Percentiles rank a stretch among this genome's conserved stretches.
Conservation (phyloP, 2,113 vertebrate species). For the Bos javanicus region DNA sequence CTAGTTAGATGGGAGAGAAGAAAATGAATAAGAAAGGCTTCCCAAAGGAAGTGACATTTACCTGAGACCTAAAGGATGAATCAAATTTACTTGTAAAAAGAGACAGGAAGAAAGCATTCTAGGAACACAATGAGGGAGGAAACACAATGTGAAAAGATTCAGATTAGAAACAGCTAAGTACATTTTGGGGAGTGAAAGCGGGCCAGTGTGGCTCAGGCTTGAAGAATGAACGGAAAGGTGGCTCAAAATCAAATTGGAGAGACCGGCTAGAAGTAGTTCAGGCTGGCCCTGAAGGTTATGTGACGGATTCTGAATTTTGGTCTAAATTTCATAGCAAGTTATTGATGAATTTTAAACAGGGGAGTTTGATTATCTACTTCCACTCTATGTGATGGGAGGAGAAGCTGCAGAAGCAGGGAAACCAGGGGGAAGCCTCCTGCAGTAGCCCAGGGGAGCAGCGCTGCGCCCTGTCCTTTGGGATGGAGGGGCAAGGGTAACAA, state of each 20-base stretch:
- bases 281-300: background rate
- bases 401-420: background rate
- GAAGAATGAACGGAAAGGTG: background rate
- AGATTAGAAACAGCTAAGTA: background rate
- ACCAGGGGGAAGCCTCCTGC: background rate
- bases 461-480: background rate
- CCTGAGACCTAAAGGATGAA: background rate
- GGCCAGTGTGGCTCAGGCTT: background rate
- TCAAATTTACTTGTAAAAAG: background rate
- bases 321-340: background rate
- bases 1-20: background rate
- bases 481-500: rapidly evolving
- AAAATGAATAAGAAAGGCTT: background rate
- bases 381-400: background rate
- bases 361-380: background rate
- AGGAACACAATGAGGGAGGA: background rate
- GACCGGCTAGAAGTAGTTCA: background rate
- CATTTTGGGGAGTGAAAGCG: background rate
- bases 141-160: background rate
- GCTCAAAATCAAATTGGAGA: background rate
- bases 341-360: background rate
- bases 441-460: background rate
- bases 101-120: background rate
- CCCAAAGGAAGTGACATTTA: background rate
- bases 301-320: background rate